Conservation (phyloP, 2,888 invertebrate species). For the Phalera bucephala region DNA sequence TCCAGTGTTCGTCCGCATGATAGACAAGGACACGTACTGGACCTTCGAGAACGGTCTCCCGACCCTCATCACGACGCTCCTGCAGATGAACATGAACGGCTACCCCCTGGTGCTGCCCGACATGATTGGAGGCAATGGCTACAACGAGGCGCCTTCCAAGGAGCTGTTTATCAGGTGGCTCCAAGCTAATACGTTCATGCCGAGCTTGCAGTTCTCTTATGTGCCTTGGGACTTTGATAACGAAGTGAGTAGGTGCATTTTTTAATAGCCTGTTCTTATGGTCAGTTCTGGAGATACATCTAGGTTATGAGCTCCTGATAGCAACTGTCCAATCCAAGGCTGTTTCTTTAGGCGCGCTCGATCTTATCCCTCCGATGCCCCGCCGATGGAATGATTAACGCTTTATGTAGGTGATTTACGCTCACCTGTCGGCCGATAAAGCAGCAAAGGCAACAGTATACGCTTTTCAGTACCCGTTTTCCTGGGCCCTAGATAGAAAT, state of each 20-base stretch:
- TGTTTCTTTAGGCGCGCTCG: no score
- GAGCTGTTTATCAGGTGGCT: constrained; percentile 90
- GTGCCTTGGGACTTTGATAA: constrained; percentile 90
- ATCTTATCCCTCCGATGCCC: no score
- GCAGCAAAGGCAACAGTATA: no score
- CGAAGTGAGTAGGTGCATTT: constrained; percentile 63
- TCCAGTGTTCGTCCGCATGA: constrained; percentile 88
- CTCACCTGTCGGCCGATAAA: no score
- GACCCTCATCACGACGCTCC: constrained; percentile 87
- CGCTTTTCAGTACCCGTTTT: no score
- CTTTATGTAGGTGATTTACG: no score
- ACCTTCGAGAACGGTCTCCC: constrained; percentile 86
- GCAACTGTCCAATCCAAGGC: no score
- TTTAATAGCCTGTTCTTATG: no score
- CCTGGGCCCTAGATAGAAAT: no score
- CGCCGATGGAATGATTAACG: no score
- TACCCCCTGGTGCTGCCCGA: constrained; percentile 90
- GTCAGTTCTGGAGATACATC: no score
- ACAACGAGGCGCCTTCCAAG: constrained; percentile 72
- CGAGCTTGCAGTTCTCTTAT: constrained; percentile 89
- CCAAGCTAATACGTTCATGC: constrained; percentile 89
- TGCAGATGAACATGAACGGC: constrained; percentile 85
- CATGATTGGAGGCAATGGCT: constrained; percentile 87
- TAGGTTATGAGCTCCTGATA: no score
- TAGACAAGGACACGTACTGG: constrained; percentile 89